These are phyloP conservation scores for Platycheirus rosarum DNA, from an alignment of 2,888 invertebrate genomes.

Conservation along the genomic window DNA sequence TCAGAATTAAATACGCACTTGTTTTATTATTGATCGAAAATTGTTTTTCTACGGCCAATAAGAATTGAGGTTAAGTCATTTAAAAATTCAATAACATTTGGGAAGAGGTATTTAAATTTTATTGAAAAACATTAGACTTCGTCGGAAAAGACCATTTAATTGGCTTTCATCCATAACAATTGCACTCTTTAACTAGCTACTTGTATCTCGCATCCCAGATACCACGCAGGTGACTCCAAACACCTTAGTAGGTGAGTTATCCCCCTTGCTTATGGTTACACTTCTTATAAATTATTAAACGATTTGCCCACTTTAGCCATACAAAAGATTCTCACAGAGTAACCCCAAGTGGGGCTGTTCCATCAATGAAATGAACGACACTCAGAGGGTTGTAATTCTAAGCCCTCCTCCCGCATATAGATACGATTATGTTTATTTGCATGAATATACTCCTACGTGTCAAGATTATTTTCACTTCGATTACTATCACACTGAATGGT, in stretches of 20 bases:
- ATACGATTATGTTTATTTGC: slow-evolving; percentile 24
- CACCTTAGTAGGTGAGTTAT: slow-evolving; percentile 2
- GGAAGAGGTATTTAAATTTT: too few species aligned
- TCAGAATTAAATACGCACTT: too few species aligned
- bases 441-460: slow-evolving; percentile 33
- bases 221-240: background rate
- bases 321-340: slow-evolving; percentile 13
- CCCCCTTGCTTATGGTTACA: slow-evolving; percentile 1
- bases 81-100: too few species aligned
- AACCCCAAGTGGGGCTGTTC: slow-evolving; percentile 17
- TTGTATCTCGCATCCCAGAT: background rate
- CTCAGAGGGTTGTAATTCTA: background rate
- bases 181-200: background rate
- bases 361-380: slow-evolving; percentile 18
- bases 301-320: slow-evolving; percentile 21
- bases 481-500: slow-evolving; percentile 18
- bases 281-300: slow-evolving; percentile 21
- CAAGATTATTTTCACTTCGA: slow-evolving; percentile 35
- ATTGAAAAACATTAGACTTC: too few species aligned
- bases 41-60: too few species aligned
- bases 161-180: background rate
- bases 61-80: too few species aligned
- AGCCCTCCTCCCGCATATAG: background rate
- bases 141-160: too few species aligned
- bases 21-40: too few species aligned